These are phyloP conservation scores for Gopherus flavomarginatus DNA, from an alignment of 2,113 vertebrate genomes.

Conservation along the genomic window DNA sequence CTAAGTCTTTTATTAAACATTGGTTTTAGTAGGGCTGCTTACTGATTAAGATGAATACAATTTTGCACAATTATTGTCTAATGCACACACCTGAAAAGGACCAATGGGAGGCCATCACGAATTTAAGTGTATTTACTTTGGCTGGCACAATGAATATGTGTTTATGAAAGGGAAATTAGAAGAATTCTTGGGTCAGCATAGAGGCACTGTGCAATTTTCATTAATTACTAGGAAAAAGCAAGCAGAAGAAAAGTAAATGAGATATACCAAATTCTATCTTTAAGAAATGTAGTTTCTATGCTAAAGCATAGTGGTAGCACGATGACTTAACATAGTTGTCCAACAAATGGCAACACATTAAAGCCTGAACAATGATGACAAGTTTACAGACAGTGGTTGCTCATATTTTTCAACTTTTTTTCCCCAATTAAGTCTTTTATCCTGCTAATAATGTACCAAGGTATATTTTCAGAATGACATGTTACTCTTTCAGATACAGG, in stretches of 20 bases:
- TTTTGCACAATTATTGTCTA: not conserved
- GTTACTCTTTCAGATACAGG: not conserved
- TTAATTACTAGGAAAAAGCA: not conserved
- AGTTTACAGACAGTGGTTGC: not conserved
- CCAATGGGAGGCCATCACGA: not conserved
- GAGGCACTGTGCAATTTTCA: not conserved
- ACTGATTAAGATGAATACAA: not conserved
- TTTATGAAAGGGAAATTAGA: not conserved
- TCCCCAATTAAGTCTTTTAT: not conserved
- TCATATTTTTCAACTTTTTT: not conserved
- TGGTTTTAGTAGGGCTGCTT: not conserved
- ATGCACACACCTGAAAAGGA: not conserved
- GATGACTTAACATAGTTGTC: not conserved
- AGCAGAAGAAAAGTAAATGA: not conserved
- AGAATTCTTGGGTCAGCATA: not conserved
- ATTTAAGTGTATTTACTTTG: not conserved
- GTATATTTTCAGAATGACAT: not conserved
- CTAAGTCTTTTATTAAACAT: not conserved
- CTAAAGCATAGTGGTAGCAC: not conserved
- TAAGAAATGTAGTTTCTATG: not conserved
- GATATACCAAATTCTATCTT: not conserved
- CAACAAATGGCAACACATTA: not conserved
- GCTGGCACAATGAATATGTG: not conserved
- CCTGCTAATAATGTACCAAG: not conserved
- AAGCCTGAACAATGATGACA: not conserved